These are phyloP conservation scores for Pyralis farinalis DNA, from an alignment of 2,888 invertebrate species.

Conservation along the genomic window DNA sequence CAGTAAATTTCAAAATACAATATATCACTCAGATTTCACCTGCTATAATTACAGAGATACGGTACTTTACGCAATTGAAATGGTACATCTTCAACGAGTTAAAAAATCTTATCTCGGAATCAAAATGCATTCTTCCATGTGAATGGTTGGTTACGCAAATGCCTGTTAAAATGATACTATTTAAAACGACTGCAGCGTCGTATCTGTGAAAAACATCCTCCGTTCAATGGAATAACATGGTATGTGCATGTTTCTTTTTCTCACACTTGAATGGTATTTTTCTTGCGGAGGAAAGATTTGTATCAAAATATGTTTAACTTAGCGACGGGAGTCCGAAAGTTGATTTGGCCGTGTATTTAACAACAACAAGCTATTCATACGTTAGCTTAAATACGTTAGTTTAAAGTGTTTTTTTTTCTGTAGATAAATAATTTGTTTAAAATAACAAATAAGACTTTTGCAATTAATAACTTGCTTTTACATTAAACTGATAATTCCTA, in stretches of 20 bases:
- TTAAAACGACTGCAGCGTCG: constrained; percentile 8
- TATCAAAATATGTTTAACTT: background rate
- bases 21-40: background rate
- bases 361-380: too few species aligned
- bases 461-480: too few species aligned
- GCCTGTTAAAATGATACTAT: constrained; percentile 1
- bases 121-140: constrained; percentile 3
- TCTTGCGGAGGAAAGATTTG: background rate
- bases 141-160: constrained; percentile 7
- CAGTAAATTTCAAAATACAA: background rate
- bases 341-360: background rate
- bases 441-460: too few species aligned
- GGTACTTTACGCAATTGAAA: background rate
- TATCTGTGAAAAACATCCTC: constrained; percentile 3
- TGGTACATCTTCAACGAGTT: constrained; percentile 2
- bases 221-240: background rate
- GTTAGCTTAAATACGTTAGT: too few species aligned
- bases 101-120: constrained; percentile 6
- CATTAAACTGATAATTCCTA: too few species aligned
- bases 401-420: too few species aligned
- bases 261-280: background rate
- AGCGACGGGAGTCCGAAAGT: background rate
- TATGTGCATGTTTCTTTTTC: background rate
- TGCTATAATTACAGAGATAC: background rate
- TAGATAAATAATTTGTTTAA: too few species aligned